Conservation (phyloP, 2,113 vertebrate species). For the Ammodytes marinus region DNA sequence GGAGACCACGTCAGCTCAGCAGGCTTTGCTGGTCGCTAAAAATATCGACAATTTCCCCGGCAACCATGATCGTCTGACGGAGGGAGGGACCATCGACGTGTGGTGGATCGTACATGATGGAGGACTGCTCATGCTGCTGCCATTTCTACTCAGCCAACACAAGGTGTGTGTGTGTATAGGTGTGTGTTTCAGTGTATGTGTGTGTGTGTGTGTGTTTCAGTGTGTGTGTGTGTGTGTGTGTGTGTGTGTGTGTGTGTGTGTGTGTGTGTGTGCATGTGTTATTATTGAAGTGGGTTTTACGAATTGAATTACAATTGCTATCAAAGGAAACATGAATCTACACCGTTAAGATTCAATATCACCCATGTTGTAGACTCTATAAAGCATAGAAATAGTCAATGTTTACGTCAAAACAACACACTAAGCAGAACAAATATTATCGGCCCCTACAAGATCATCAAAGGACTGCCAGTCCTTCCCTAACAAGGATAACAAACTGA, state of each 20-base stretch:
- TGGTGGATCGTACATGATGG: constrained; percentile 99
- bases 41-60: constrained; percentile 92
- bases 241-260: background rate
- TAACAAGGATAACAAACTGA: background rate
- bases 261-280: background rate
- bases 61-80: constrained; percentile 90
- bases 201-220: background rate
- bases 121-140: constrained; percentile 95
- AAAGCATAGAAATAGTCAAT: background rate
- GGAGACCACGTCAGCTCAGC: constrained; percentile 93
- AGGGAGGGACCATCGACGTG: constrained; percentile 92
- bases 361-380: background rate
- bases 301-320: background rate
- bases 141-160: constrained; percentile 94
- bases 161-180: constrained; percentile 84
- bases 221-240: background rate
- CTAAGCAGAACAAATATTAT: background rate
- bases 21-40: constrained; percentile 94
- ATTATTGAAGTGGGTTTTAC: background rate
- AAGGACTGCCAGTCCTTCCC: background rate
- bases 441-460: background rate
- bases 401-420: background rate
- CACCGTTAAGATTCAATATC: background rate
- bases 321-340: background rate
- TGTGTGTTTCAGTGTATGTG: constrained; percentile 55